Base-by-base conservation (phyloP, 53 echinoderm and acorn worm species). In the Echinometra lucunter region DNA sequence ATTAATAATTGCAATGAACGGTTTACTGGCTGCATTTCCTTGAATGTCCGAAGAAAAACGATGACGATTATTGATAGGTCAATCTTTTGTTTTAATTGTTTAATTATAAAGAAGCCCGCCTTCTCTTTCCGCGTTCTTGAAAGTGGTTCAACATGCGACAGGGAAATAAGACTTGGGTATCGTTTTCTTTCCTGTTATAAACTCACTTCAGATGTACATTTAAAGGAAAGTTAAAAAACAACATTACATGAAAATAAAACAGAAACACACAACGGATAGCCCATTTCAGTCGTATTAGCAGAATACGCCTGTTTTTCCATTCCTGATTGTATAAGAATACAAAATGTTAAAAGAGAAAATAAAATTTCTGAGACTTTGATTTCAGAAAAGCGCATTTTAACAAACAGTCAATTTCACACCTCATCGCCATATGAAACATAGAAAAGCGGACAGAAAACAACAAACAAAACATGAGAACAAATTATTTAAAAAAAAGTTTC, bases 61-160 rank as follows among this genome's bases (percentile, higher is more conserved):
- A 37, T 16, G 37, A 80, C 37, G 38, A 80, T 19, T 44, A 88
- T 55, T 9, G 49, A 88, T 56, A 49, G 30, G 88, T 53, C 27
- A 56, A 3, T 37, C 37, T 80, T 93, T 93, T 78, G 75, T 78
- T 78, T 78, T 78, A 78, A 42, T 78, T 78, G 78, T 93, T 56
- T 93, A 93, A 81, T 75, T 35, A 34, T 93, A 56, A 55, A 53
- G 55, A 57, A 92, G 40, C 4, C 58, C 23, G 18, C 80, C 35
- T 55, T 60, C 53, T 81, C n/a, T 75, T 93, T 93, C 81, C 93
- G 93, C 93, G 93, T 93, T 93, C 80, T 93, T 81, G 60, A 25
- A 37, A 19, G 19, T 37, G 25, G 11, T 19, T 90, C 58, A 60
- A 37, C 4, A 9, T 12, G 27, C 5, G 6, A 13, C 63, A 53